Evolutionary conservation across 92 coral and sea anemone species (phyloP), one percentile per base, ranked within the genome.

Genomic region (Epizoanthus rinbou): DNA sequence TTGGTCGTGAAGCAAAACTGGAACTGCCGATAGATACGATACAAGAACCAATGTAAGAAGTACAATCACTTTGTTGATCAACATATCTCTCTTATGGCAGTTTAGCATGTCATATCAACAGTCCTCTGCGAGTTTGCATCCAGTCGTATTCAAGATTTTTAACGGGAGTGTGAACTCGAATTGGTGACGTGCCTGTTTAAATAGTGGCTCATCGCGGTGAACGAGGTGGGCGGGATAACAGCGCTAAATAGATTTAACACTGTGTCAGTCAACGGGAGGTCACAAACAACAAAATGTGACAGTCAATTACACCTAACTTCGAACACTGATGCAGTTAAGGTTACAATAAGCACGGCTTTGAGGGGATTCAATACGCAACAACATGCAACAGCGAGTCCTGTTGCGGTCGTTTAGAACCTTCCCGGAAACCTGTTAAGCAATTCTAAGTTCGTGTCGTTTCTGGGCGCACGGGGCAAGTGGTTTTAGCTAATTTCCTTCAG

Each of bases 141-240:
- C 54, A 74, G 78, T 76, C 84, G 90, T 71, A 66, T 76, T 88
- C 85, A 86, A 73, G 64, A 59, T 85, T 82, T 80, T 60, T 70
- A 57, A 60, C 90, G 59, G 22, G 52, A 28, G 72, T 73, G 64
- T 35, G 69, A 64, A 5, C 35, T 72, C 24, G 74, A 16, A 23
- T 28, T 62, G 74, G 28, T 70, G 74, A 54, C 80, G 73, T 37
- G 76, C 87, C 69, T 89, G 90, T 91, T 91, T 90, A 91, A 92
- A 90, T 87, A 90, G 89, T 85, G 79, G 70, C 80, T 78, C 53
- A 53, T 43, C 24, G 17, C 57, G 13, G 41, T 78, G 91, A 86
- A 92, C 86, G 84, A 92, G 85, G 98, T 88, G 98, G 98, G 98
- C 98, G 98, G 89, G 98, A 85, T 76, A 81, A 54, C 59, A 80